phyloP scores from a whole-genome alignment of 2,888 invertebrate species.

The Lithosia quadra region DNA sequence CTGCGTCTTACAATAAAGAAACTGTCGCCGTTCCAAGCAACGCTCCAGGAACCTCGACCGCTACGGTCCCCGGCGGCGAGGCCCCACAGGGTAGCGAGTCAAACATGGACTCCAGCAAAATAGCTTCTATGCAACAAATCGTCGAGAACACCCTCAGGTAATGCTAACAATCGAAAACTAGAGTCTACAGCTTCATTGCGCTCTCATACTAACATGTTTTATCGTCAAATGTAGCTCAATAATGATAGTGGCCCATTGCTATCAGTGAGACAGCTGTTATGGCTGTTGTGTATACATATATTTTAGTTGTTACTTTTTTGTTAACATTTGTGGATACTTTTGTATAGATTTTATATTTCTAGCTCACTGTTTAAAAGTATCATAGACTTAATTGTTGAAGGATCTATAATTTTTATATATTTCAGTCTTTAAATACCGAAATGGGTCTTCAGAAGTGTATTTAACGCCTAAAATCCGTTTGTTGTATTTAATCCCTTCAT shows the following conservation, averaged over 20 bases:
- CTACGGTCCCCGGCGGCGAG: conserved; percentile 65
- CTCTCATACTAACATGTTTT: conserved; percentile 28
- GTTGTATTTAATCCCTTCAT: not conserved
- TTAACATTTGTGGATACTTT: not conserved
- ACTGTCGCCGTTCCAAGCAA: conserved; percentile 75
- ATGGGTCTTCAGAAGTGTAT: not conserved
- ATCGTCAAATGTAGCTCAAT: conserved; percentile 23
- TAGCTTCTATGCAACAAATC: conserved; percentile 87
- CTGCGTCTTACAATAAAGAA: conserved; percentile 86
- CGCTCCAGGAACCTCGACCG: conserved; percentile 77
- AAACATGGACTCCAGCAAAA: conserved; percentile 82
- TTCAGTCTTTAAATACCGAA: not conserved
- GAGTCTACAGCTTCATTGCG: conserved; percentile 24
- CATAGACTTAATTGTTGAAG: not conserved
- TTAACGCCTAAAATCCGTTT: not conserved
- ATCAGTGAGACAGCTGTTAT: conserved; percentile 53
- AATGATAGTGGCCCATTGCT: conserved; percentile 38
- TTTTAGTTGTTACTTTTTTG: conserved; percentile 23
- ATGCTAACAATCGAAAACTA: conserved; percentile 39
- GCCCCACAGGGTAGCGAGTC: conserved; percentile 68
- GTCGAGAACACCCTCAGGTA: conserved; percentile 89
- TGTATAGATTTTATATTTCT: not conserved
- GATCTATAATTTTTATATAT: not conserved
- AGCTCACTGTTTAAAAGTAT: not conserved
- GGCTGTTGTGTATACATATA: conserved; percentile 18